Evolutionary conservation across 2,797 vertebrate genomes (phyloP), one percentile per base, ranked within the genome.

Genomic region (Furcifer pardalis): DNA sequence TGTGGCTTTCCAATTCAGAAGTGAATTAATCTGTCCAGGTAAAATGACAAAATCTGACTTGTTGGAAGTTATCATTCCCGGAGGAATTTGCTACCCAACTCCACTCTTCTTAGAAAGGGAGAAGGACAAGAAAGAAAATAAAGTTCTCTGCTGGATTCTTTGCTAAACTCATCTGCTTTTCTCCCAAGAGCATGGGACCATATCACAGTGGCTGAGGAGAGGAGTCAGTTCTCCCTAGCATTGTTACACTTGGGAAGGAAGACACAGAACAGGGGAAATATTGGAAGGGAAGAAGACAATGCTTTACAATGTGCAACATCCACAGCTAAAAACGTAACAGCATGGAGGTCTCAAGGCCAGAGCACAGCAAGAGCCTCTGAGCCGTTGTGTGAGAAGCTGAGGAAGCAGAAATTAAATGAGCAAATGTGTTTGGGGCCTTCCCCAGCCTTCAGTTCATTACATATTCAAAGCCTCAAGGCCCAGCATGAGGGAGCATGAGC

Each of bases 401-500:
- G 60, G 37, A 52, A 80, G 63, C 52, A 76, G 42, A 62, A 42
- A 42, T 32, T 32, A 80, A 76, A 42, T 46, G 40, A 82, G 79
- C n/a, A 75, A 69, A 40, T 62, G 52, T 37, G 40, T 15, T n/a
- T 52, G 37, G 49, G 52, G 32, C 10, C 40, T 71, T 77, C 63
- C 79, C 42, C 63, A 76, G 78, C 52, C 32, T 69, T 66, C 62
- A 80, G 72, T 69, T 85, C 37, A 77, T 82, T 69, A 69, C 25
- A 23, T 59, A 10, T 32, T 21, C 25, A 49, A 40, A 62, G 44
- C 72, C 21, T 42, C 12, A 42, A 44, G 35, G 52, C 63, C 63
- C 77, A 63, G 81, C 32, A 46, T 66, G 60, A 66, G 30, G 17
- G 46, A 82, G 46, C 60, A 66, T 44, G 30, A 27, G 77, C 52